A percentile compares a stretch with the other conserved stretches of the same genome.
Evolutionary conservation across 2,888 invertebrate genomes (phyloP).

Genomic region (Phortica okadai): DNA sequence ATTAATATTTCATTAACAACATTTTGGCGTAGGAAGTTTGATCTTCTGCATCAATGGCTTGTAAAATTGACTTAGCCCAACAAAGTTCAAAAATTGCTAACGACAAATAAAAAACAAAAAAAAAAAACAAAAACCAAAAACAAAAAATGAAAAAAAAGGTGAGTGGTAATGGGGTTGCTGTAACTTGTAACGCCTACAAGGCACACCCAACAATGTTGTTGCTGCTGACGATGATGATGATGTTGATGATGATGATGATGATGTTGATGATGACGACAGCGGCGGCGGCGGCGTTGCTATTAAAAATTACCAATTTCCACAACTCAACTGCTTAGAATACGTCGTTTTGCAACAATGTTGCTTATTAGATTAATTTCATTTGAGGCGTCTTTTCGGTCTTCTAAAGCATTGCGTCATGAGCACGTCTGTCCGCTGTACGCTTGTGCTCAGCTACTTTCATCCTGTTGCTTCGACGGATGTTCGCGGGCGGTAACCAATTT

Average conservation of each 20-base stretch:
- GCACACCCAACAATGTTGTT: slow-evolving; percentile 37
- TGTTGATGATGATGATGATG: not conserved
- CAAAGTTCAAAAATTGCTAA: slow-evolving; percentile 36
- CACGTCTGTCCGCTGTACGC: not conserved
- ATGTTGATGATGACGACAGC: not conserved
- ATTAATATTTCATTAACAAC: slow-evolving; percentile 72
- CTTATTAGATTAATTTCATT: slow-evolving; percentile 75
- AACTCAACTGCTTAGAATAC: slow-evolving; percentile 46
- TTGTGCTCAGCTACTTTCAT: slow-evolving; percentile 19
- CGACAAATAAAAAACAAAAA: slow-evolving; percentile 37
- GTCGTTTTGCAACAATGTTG: slow-evolving; percentile 62
- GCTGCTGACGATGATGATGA: not conserved
- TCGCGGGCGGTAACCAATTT: not conserved
- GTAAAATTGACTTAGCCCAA: slow-evolving; percentile 73
- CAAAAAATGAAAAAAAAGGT: slow-evolving; percentile 34
- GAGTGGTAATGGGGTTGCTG: not conserved
- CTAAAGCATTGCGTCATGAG: not conserved
- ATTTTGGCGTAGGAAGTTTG: slow-evolving; percentile 71
- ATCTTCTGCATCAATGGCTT: slow-evolving; percentile 76
- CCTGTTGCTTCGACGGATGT: slow-evolving; percentile 34
- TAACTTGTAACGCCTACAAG: slow-evolving; percentile 37
- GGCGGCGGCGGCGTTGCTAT: slow-evolving; percentile 2
- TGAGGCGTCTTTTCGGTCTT: slow-evolving; percentile 43
- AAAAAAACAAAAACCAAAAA: slow-evolving; percentile 36
- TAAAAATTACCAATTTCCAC: slow-evolving; percentile 42